phyloP scores from a whole-genome alignment of 2,888 invertebrate species.

The Diadromus collaris region DNA sequence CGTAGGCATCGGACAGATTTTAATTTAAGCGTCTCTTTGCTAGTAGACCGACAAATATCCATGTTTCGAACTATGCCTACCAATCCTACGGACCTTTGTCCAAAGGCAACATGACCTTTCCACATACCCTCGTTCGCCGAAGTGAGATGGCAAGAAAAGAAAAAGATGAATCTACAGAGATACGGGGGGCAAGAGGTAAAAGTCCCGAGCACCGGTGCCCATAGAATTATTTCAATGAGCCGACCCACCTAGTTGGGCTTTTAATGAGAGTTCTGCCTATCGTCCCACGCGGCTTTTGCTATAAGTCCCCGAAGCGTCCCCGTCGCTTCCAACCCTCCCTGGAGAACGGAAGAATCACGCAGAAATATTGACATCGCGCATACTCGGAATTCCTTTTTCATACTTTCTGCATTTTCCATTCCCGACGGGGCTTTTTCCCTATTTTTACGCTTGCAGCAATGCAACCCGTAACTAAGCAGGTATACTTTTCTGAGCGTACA shows the following conservation, averaged over 20 bases:
- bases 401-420: constrained; percentile 35
- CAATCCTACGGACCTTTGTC: constrained; percentile 34
- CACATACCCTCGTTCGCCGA: neutral
- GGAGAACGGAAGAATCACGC: constrained; percentile 43
- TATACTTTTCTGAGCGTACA: neutral
- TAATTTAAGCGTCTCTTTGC: neutral
- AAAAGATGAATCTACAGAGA: constrained; percentile 18
- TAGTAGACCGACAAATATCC: constrained; percentile 22
- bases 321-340: constrained; percentile 35
- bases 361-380: constrained; percentile 57
- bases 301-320: constrained; percentile 46
- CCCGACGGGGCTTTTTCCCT: neutral
- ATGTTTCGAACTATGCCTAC: constrained; percentile 11
- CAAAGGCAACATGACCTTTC: constrained; percentile 31
- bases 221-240: constrained; percentile 76
- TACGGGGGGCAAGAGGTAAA: constrained; percentile 8
- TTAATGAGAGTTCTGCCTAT: constrained; percentile 73
- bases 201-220: constrained; percentile 51
- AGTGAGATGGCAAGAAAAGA: constrained; percentile 18
- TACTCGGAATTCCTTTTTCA: constrained; percentile 47
- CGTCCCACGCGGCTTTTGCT: constrained; percentile 20
- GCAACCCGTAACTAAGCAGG: neutral
- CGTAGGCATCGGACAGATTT: neutral
- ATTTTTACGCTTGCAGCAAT: neutral
- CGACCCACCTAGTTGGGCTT: constrained; percentile 70